Base-by-base conservation (phyloP, 2,797 vertebrate species). In the Epinephelus malabaricus region DNA sequence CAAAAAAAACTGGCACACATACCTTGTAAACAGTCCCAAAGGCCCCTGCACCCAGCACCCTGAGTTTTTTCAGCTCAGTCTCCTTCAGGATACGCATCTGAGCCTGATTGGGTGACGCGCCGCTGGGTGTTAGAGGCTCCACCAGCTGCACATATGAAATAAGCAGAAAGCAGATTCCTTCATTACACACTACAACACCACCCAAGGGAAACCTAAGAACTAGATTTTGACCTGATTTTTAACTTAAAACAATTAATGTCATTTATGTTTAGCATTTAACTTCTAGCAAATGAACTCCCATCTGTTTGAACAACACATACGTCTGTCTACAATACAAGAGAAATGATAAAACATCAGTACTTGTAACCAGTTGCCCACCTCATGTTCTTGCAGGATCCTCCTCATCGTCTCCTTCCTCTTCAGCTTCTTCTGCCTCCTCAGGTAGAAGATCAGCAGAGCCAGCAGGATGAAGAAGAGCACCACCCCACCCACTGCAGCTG, bases 1-100 rank as follows among this genome's bases (percentile, higher is more conserved):
- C 30, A 30, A 30, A 12, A 51, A 61, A 4, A 58, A 53, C 15
- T 8, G n/a, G 5, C 21, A 51, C 15, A 55, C 75, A n/a, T 55
- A 98, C 98, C 97, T 98, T 99, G 81, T 97, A 98, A 47, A 99
- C 98, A 0, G 98, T 99, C 62, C 98, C 98, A 0, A 99, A 99
- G 34, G 98, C 98, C 0, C 98, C 98, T 0, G 98, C 98, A 38
- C 98, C 98, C 25, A 99, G 93, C 46, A 99, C 96, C 60, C 98
- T 95, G 71, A 98, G 95, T 76, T 99, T 99, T 91, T 97, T 98
- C 64, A 99, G 85, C 93, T 99, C 98, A 0, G 98, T 99, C 89
- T 99, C 98, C 86, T 99, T 99, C 49, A 99, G 95, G 90, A 99
- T 99, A 21, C 97, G 93, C 97, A 99, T 99, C 95, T 99, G 97